Evolutionary conservation across 2,113 vertebrate genomes (phyloP).

Genomic region (Xiphophorus maculatus): DNA sequence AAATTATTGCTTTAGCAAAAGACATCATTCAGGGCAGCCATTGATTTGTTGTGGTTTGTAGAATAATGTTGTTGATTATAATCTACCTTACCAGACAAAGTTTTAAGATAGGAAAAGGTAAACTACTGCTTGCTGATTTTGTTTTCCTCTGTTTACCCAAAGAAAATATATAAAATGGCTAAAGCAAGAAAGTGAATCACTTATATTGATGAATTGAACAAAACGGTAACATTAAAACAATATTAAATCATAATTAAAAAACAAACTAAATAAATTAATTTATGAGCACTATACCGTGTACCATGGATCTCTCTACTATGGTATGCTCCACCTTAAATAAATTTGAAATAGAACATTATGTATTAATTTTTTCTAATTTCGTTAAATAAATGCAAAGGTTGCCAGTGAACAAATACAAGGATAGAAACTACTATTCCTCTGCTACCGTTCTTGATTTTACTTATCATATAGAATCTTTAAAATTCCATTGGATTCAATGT

Average conservation of each 20-base stretch:
- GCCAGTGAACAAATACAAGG: conserved; percentile 34
- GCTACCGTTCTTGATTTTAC: neutral
- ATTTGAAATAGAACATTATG: conserved; percentile 25
- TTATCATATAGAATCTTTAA: conserved; percentile 8
- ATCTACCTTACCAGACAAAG: conserved; percentile 50
- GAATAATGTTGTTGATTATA: conserved; percentile 59
- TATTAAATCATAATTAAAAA: conserved; percentile 42
- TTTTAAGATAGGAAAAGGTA: conserved; percentile 42
- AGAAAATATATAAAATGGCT: conserved; percentile 64
- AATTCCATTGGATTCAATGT: conserved; percentile 52
- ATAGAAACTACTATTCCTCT: conserved; percentile 8
- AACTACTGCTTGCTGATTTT: conserved; percentile 36
- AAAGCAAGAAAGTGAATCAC: conserved; percentile 65
- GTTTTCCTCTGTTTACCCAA: conserved; percentile 36
- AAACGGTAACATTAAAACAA: conserved; percentile 56
- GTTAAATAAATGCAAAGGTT: conserved; percentile 27
- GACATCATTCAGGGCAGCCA: conserved; percentile 5
- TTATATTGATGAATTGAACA: conserved; percentile 61
- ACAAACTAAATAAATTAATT: conserved; percentile 32
- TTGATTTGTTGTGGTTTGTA: conserved; percentile 75
- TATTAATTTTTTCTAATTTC: conserved; percentile 14
- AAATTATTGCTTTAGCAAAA: no score
- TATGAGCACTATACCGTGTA: conserved; percentile 28
- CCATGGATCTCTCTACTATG: conserved; percentile 29
- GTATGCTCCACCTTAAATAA: conserved; percentile 18